Evolutionary conservation across 2,797 vertebrate species (phyloP), one percentile per base, ranked within the genome.

Genomic region (Euphonia xanthogaster): DNA sequence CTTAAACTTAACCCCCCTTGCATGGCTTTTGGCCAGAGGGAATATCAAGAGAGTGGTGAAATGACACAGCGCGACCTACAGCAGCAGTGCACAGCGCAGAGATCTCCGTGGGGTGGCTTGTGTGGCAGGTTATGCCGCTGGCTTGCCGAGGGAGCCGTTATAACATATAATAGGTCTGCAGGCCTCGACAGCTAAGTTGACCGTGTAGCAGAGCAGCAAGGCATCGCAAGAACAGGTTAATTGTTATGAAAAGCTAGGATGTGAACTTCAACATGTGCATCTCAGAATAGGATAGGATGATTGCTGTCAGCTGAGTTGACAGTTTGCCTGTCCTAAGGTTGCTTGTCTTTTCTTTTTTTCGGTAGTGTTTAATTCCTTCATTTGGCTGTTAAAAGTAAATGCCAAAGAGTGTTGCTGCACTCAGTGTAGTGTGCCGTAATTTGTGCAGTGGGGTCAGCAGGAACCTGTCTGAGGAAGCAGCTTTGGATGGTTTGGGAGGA

Each of bases 111-210:
- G 35, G 3, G 47, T n/a, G 79, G 19, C 35, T 57, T 18, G 28
- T 14, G 33, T 31, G 53, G 63, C 24, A 24, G 33, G 44, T 40
- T 47, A 42, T 23, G 12, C 12, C 16, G 0, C 20, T 33, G 45
- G 13, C 30, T 54, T 62, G 57, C 25, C 22, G 5, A 4, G 10
- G 21, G 63, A 79, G 45, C 35, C 37, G 3, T 70, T 45, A 2
- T 16, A 67, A 33, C 4, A 0, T 18, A 3, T 4, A n/a, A 22
- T 9, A 19, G 40, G 27, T 33, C 30, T 6, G 14, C 75, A 62
- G 68, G 33, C 61, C 76, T 45, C 19, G 5, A 4, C 45, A 16
- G 13, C 42, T 21, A 2, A 9, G 21, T 4, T 73, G 22, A 23
- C 33, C 20, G 10, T 23, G 62, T 35, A 65, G 61, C 40, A 27